Percentiles rank a stretch among this genome's conserved stretches.
These are phyloP conservation scores for Bungarus multicinctus DNA, from an alignment of 2,113 vertebrate genomes.

Conservation along the genomic window DNA sequence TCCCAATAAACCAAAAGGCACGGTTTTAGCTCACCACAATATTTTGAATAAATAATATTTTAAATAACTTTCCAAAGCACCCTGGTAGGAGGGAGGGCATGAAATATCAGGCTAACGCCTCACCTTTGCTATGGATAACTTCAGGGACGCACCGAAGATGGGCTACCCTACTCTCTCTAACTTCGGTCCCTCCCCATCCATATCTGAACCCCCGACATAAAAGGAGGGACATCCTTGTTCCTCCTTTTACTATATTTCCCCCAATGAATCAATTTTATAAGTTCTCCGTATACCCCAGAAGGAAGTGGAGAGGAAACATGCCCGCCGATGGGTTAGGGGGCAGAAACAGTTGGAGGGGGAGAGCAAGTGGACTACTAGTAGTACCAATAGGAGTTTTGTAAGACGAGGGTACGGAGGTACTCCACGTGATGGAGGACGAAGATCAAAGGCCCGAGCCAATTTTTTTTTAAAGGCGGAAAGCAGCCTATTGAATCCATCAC, in stretches of 20 bases:
- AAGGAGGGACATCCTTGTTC: no score
- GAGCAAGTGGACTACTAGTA: background rate
- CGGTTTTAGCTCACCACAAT: background rate
- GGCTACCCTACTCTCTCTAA: background rate
- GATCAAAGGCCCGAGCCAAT: background rate
- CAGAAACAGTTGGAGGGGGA: background rate
- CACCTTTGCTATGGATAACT: background rate
- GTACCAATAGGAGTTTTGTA: background rate
- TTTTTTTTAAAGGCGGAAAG: background rate
- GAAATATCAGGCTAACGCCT: background rate
- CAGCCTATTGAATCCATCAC: background rate
- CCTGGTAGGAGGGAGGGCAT: background rate
- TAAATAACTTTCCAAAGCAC: background rate
- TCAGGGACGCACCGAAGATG: no score
- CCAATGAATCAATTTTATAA: background rate
- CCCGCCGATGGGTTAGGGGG: background rate
- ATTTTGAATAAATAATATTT: no score
- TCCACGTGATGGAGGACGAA: background rate
- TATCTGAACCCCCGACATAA: background rate
- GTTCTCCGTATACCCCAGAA: background rate
- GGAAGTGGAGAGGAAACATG: background rate
- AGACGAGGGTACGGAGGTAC: background rate
- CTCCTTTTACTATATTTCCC: background rate
- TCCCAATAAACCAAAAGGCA: background rate
- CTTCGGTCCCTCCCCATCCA: background rate